Percentiles rank a stretch among this genome's conserved stretches.
These are phyloP conservation scores for Phalanger gymnotis DNA, from an alignment of 2,797 vertebrate species.

Conservation along the genomic window DNA sequence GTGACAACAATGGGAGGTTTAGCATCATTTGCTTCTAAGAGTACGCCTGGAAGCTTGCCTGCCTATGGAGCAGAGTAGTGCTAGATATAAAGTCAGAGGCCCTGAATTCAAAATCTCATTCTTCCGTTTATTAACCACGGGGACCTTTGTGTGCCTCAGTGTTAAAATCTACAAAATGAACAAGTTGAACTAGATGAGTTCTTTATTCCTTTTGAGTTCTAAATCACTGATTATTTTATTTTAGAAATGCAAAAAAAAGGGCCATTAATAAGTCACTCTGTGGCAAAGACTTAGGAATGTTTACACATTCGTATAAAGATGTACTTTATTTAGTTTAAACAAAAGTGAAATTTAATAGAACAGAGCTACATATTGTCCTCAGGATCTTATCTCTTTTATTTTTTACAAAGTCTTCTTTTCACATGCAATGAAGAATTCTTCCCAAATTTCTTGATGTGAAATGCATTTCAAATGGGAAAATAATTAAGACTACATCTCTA, in stretches of 20 bases:
- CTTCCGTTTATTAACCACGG: not conserved
- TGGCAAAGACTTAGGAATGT: not conserved
- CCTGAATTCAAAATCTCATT: not conserved
- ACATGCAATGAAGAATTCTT: not conserved
- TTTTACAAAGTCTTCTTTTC: not conserved
- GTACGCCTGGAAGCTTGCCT: not conserved
- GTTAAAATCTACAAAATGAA: not conserved
- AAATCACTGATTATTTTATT: not conserved
- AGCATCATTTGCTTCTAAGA: not conserved
- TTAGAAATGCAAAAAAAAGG: not conserved
- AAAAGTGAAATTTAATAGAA: not conserved
- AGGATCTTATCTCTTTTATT: not conserved
- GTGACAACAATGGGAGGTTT: not conserved
- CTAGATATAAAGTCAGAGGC: not conserved
- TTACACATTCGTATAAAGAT: rapidly evolving
- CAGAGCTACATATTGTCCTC: not conserved
- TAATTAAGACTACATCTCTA: not conserved
- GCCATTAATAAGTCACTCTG: not conserved
- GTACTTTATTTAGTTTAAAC: not conserved
- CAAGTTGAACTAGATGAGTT: not conserved
- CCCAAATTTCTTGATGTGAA: not conserved
- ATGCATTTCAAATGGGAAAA: not conserved
- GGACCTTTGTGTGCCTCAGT: not conserved
- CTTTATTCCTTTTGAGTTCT: not conserved
- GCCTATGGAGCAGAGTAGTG: not conserved